Base-by-base conservation (phyloP, 2,797 vertebrate genomes). In the Coregonus suidteri region DNA sequence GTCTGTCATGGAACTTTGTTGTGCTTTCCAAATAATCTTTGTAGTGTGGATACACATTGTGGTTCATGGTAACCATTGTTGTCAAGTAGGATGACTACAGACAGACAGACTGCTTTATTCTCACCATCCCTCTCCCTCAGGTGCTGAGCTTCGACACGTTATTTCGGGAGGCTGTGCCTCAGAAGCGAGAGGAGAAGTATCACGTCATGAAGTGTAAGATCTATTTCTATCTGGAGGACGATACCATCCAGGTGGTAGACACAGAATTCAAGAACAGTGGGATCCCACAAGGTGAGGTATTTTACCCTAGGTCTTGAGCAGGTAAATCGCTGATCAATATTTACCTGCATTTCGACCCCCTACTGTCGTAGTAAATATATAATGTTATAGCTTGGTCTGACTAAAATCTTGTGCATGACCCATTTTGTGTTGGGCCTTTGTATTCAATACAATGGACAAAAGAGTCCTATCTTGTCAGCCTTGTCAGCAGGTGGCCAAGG, bases 201-300 rank as follows among this genome's bases (percentile, higher is more conserved):
- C 93, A 96, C 88, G 92, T 98, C 85, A 94, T 97, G 86, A 25
- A 25, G 25, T 97, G 95, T 87, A 96, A 96, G 82, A 97, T 98
- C 91, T 96, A 92, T 89, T 99, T 97, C 90, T 96, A 94, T 91
- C 93, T 90, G 85, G 97, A 98, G 88, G 97, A 99, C 85, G 96
- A 97, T 79, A 98, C 97, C 83, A 94, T 98, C 85, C 93, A 97
- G 92, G 96, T 99, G 80, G 88, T 94, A 86, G 97, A 99, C 90
- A 95, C 96, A 0, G 73, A 83, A 67, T 34, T 91, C 79, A 94
- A 93, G 93, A 97, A 99, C 79, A 97, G 96, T 31, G 96, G 25
- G 25, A 25, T 25, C 25, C 25, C 25, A 25, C 25, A 25, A 25
- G 25, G 25, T 25, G 25, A 25, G 25, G 25, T 25, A 25, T 25